These are phyloP conservation scores for Anodontia alba DNA, from an alignment of 2,888 invertebrate species.

Conservation along the genomic window DNA sequence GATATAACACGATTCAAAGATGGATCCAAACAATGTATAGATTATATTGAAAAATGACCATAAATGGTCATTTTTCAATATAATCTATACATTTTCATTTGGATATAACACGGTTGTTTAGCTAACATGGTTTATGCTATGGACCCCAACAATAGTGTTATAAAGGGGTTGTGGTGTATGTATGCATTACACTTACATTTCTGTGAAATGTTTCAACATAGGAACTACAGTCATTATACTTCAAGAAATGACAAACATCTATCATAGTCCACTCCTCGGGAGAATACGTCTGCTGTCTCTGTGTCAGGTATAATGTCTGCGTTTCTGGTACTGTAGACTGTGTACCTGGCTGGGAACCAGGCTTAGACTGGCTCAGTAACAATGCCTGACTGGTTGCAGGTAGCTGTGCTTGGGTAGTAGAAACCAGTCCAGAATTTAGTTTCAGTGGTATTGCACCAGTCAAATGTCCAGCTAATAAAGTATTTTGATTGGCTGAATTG, in stretches of 20 bases:
- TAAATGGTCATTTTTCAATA: too few species aligned
- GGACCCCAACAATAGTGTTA: too few species aligned
- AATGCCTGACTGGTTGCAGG: neutral
- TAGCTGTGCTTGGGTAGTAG: slow-evolving; percentile 26
- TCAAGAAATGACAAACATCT: slow-evolving; percentile 95
- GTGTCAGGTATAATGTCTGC: slow-evolving; percentile 64
- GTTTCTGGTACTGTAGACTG: slow-evolving; percentile 44
- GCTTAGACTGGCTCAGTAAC: slow-evolving; percentile 14
- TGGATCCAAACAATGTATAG: too few species aligned
- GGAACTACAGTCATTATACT: slow-evolving; percentile 92
- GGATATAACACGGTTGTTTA: too few species aligned
- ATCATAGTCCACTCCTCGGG: slow-evolving; percentile 92
- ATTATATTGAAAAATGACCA: too few species aligned
- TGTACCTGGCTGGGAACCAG: slow-evolving; percentile 2
- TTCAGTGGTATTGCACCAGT: slow-evolving; percentile 51
- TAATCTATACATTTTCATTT: too few species aligned
- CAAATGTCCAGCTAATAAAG: slow-evolving; percentile 56
- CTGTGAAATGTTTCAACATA: slow-evolving; percentile 88
- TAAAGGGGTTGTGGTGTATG: too few species aligned
- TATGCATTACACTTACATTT: slow-evolving; percentile 85
- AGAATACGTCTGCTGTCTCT: slow-evolving; percentile 81
- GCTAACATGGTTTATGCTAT: too few species aligned
- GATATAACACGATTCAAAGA: too few species aligned
- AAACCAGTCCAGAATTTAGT: slow-evolving; percentile 51
- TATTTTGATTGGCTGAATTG: slow-evolving; percentile 32